These are phyloP conservation scores for Lagothrix lagotricha DNA, from an alignment of 2,797 vertebrate genomes.

Conservation along the genomic window DNA sequence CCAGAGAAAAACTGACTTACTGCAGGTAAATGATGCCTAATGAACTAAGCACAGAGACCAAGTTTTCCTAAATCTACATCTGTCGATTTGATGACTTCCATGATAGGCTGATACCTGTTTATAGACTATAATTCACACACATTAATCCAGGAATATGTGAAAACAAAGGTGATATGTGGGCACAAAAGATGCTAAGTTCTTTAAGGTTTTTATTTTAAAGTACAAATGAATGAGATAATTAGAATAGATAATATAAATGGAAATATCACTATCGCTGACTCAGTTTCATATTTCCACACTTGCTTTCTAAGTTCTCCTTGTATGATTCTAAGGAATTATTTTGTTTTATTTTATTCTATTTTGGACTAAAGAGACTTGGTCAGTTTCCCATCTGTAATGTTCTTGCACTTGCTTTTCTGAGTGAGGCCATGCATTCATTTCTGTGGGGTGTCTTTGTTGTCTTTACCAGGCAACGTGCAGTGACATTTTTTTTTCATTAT, in stretches of 20 bases:
- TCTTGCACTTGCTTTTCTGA: not conserved
- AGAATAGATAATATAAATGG: not conserved
- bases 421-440: not conserved
- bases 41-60: not conserved
- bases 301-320: not conserved
- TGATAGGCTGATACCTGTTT: not conserved
- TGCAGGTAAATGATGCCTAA: not conserved
- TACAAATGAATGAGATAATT: not conserved
- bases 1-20: not conserved
- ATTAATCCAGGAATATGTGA: not conserved
- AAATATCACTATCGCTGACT: not conserved
- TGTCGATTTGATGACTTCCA: not conserved
- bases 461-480: conserved; percentile 40
- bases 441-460: conserved; percentile 30
- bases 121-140: not conserved
- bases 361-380: not conserved
- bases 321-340: not conserved
- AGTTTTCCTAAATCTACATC: not conserved
- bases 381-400: not conserved
- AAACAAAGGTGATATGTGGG: not conserved
- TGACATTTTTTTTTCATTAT: conserved; percentile 17
- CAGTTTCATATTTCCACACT: not conserved
- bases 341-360: not conserved
- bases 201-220: not conserved
- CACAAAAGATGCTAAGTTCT: not conserved